Conservation (phyloP, 2,113 vertebrate species). For the Condylura cristata region DNA sequence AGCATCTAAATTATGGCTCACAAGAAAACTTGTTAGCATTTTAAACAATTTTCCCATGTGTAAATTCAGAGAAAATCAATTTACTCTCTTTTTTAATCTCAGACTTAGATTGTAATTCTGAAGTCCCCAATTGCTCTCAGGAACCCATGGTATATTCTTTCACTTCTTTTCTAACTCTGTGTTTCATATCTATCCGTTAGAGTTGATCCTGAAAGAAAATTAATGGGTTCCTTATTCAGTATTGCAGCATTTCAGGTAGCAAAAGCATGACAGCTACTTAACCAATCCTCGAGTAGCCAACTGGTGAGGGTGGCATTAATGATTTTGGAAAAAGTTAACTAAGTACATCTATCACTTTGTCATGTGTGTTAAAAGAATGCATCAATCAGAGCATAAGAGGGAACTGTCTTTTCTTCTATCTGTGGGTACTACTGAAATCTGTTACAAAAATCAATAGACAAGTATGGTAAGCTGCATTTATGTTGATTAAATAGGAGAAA, state of each 20-base stretch:
- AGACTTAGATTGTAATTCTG: constrained; percentile 29
- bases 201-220: constrained; percentile 76
- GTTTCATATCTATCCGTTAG: constrained; percentile 64
- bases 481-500: constrained; percentile 74
- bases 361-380: constrained; percentile 81
- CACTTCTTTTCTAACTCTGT: constrained; percentile 20
- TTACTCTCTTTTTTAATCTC: constrained; percentile 53
- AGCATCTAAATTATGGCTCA: constrained; percentile 28
- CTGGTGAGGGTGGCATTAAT: constrained; percentile 81
- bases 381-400: constrained; percentile 84
- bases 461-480: constrained; percentile 56
- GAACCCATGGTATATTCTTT: constrained; percentile 1
- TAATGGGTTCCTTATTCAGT: constrained; percentile 74
- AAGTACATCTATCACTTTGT: constrained; percentile 88
- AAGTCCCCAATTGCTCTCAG: neutral
- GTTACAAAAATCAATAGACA: constrained; percentile 81
- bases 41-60: constrained; percentile 43
- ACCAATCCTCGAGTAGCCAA: constrained; percentile 80
- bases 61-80: constrained; percentile 63
- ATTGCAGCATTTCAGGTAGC: constrained; percentile 73
- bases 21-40: neutral
- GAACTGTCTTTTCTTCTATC: constrained; percentile 72
- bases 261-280: constrained; percentile 79
- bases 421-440: constrained; percentile 77
- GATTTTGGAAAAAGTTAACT: constrained; percentile 86